Evolutionary conservation across 2,113 vertebrate species (phyloP), one percentile per base, ranked within the genome.

Genomic region (Gasterosteus aculeatus): DNA sequence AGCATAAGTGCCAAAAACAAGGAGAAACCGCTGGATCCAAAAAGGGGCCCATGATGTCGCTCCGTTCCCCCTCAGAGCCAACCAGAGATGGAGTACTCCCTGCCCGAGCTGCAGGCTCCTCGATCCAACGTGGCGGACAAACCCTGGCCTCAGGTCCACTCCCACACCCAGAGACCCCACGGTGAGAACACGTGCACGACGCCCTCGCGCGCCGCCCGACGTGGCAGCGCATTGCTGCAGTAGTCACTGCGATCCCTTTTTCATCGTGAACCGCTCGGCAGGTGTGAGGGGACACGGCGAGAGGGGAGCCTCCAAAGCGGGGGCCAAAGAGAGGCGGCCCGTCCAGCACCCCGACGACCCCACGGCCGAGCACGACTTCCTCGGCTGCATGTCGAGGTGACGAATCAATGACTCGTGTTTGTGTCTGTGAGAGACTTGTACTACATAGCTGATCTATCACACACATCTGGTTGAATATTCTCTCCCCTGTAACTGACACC

Each of bases 341-440:
- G 75, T 11, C 6, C 93, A 92, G 56, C 91, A 91, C 1, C 14
- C 78, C 0, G 95, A 95, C 0, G 91, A 93, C 2, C 88, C 93
- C 0, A 86, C 90, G 5, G 89, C 93, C 0, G 97, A 98, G 80
- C 97, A 95, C 0, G 97, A 99, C 90, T 97, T 99, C 92, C 95
- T 99, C 0, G 97, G 96, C 69, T 99, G 98, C 94, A 97, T 99
- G 97, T 96, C 98, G 64, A 96, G 97, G 98, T 99, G 85, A 81
- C 35, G 7, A 26, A 26, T 26, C 22, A 26, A 26, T 26, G 22
- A 26, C 22, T 1, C 44, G 9, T 26, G 49, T 26, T 26, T 26
- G 22, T 26, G 22, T 26, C 22, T 26, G 22, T 26, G 22, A 26
- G 22, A 26, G 22, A 26, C 22, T 26, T 26, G 22, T 26, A 26